Evolutionary conservation across 2,797 vertebrate genomes (phyloP).

Genomic region (Eulemur coronatus): DNA sequence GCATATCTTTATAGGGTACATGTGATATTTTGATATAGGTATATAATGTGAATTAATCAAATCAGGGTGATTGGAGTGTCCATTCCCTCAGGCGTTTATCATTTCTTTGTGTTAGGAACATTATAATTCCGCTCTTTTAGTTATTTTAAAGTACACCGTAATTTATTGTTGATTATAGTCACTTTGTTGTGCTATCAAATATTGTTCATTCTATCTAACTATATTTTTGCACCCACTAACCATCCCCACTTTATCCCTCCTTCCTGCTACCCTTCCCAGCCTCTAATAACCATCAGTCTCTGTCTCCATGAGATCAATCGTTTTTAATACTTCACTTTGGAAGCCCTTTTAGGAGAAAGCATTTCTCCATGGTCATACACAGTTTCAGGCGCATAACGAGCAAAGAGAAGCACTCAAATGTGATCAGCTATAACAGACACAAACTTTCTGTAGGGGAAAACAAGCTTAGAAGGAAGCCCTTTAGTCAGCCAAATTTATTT

Average conservation of each 20-base stretch:
- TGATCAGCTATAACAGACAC: not conserved
- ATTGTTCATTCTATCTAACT: not conserved
- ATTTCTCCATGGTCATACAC: not conserved
- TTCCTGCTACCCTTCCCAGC: not conserved
- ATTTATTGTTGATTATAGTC: not conserved
- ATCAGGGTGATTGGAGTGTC: not conserved
- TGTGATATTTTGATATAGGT: not conserved
- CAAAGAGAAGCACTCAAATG: not conserved
- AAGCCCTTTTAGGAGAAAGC: not conserved
- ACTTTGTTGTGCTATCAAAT: not conserved
- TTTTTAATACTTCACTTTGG: no score
- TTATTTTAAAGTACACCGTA: not conserved
- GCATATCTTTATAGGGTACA: not conserved
- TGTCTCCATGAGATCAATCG: not conserved
- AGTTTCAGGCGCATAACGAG: not conserved
- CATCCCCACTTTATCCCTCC: not conserved
- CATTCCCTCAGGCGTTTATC: not conserved
- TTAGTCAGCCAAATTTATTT: not conserved
- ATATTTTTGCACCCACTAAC: not conserved
- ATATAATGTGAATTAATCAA: not conserved
- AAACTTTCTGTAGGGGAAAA: not conserved
- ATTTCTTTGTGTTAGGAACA: not conserved
- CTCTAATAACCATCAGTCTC: not conserved
- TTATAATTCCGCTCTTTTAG: not conserved
- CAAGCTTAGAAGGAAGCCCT: not conserved